Percentiles rank a stretch among this genome's conserved stretches.
These are phyloP conservation scores for Calephelis virginiensis DNA, from an alignment of 1,140 invertebrate genomes.

Conservation along the genomic window DNA sequence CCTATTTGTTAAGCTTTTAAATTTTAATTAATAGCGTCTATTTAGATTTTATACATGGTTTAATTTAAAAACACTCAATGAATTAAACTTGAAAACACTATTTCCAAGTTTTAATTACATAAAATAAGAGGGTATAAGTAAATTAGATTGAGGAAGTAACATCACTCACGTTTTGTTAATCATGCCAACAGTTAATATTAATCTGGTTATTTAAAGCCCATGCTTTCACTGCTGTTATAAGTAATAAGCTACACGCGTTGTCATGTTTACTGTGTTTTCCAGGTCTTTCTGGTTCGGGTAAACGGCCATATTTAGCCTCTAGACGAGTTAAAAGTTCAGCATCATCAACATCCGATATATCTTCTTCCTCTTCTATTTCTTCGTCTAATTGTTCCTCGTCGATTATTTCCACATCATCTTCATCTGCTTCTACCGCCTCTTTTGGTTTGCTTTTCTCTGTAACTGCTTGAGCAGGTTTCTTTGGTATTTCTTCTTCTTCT, in stretches of 20 bases:
- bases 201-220: conserved; percentile 48
- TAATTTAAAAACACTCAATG: too few relatives aligned
- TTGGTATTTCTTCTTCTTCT: conserved; percentile 41
- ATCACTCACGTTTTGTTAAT: conserved; percentile 64
- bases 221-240: conserved; percentile 40
- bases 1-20: too few relatives aligned
- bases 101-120: not conserved
- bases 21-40: too few relatives aligned
- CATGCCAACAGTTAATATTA: conserved; percentile 54
- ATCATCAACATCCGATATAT: conserved; percentile 82
- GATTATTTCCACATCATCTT: conserved; percentile 76
- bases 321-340: conserved; percentile 83
- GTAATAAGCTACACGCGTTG: conserved; percentile 44
- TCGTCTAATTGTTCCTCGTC: conserved; percentile 75
- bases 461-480: conserved; percentile 20
- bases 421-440: conserved; percentile 46
- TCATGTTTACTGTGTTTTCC: conserved; percentile 74
- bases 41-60: too few relatives aligned
- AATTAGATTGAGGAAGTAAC: conserved; percentile 4
- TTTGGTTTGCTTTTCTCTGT: not conserved
- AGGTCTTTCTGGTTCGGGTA: conserved; percentile 79
- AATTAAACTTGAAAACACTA: too few relatives aligned
- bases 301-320: conserved; percentile 85
- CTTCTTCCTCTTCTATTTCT: conserved; percentile 77
- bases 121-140: conserved; percentile 9